phyloP scores from a whole-genome alignment of 2,797 vertebrate genomes.

The Mus spretus region DNA sequence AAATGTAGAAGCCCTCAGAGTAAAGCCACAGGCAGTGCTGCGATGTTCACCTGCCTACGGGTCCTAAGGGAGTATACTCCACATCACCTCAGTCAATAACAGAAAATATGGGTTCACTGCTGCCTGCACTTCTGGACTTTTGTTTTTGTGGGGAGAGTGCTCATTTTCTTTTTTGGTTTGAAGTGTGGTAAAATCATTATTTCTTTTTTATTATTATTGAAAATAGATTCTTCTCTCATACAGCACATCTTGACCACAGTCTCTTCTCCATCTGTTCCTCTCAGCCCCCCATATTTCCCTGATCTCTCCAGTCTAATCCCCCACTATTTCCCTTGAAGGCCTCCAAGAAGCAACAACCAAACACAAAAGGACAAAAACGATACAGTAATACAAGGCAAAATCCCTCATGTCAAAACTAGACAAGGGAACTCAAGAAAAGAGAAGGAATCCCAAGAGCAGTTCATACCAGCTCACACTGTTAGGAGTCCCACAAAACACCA shows the following conservation, averaged over 20 bases:
- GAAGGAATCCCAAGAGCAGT: neutral
- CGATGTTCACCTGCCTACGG: rapidly evolving
- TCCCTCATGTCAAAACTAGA: neutral
- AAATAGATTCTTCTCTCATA: neutral
- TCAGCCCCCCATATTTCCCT: neutral
- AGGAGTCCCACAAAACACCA: neutral
- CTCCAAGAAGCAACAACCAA: neutral
- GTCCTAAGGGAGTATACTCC: neutral
- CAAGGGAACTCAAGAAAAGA: no score
- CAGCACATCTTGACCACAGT: neutral
- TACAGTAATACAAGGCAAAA: neutral
- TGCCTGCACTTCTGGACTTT: neutral
- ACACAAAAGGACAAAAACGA: neutral
- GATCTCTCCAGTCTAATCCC: neutral
- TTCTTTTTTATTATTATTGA: neutral
- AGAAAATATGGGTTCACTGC: neutral
- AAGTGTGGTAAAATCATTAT: neutral
- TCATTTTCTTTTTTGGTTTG: neutral
- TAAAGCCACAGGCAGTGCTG: rapidly evolving
- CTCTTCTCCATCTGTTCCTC: neutral
- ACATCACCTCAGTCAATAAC: rapidly evolving
- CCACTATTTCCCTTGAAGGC: neutral
- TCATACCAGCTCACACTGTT: neutral
- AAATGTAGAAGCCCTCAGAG: neutral
- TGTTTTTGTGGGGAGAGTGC: neutral